A percentile compares a stretch with the other conserved stretches of the same genome.
These are phyloP conservation scores for human DNA, from an alignment of 2,113 vertebrate species.

Conservation along the genomic window DNA sequence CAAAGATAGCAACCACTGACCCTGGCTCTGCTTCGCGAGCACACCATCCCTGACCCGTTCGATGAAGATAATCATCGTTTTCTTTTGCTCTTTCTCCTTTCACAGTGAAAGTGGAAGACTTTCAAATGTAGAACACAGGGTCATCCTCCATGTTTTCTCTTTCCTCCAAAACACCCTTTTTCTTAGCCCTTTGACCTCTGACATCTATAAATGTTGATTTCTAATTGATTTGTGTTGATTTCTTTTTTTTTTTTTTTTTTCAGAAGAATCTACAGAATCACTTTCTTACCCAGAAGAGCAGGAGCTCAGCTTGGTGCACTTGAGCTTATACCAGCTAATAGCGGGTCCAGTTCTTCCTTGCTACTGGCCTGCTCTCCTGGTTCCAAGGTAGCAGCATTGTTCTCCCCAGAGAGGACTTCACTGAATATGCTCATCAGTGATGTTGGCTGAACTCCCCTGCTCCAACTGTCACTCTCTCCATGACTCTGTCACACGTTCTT, in stretches of 20 bases:
- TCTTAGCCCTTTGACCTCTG: background rate
- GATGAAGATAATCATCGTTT: background rate
- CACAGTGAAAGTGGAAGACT: background rate
- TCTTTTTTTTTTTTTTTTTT: background rate
- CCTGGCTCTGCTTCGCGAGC: constrained; percentile 37
- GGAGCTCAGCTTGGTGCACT: background rate
- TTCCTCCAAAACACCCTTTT: background rate
- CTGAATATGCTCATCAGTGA: background rate
- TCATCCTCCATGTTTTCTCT: background rate
- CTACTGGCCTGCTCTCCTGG: background rate
- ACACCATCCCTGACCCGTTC: background rate
- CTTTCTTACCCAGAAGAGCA: background rate
- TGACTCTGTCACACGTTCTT: background rate
- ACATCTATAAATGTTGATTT: background rate
- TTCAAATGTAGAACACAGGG: background rate
- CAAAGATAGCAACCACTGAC: constrained; percentile 30
- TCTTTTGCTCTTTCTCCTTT: background rate
- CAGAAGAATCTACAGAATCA: background rate
- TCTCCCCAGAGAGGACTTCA: too few species aligned
- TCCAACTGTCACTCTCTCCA: rapidly evolving
- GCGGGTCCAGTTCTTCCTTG: background rate
- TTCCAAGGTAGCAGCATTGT: rapidly evolving
- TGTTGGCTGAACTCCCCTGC: background rate
- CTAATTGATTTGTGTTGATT: background rate
- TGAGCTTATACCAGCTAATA: background rate